A percentile compares a stretch with the other conserved stretches of the same genome.
These are phyloP conservation scores for Lepidurus apus DNA, from an alignment of 1,140 invertebrate genomes.

Conservation along the genomic window DNA sequence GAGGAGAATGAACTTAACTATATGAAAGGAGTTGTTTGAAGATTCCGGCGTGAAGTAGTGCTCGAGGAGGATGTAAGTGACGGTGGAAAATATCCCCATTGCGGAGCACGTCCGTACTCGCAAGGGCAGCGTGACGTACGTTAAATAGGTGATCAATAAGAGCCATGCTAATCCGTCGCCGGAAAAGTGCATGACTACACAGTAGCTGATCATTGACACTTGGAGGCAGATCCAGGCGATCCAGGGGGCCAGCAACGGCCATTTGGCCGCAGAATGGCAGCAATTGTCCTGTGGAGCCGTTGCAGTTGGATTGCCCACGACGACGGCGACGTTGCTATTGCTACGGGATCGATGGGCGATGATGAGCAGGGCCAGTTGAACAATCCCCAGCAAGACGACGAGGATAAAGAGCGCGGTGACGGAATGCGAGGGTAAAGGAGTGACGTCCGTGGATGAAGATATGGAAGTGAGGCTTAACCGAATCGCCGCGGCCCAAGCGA, in stretches of 20 bases:
- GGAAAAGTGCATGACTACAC: constrained; percentile 50
- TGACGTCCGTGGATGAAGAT: background rate
- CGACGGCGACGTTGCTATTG: background rate
- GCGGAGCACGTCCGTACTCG: constrained; percentile 58
- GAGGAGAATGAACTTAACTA: background rate
- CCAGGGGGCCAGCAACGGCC: constrained; percentile 53
- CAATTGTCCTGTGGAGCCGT: constrained; percentile 20
- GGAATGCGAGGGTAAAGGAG: background rate
- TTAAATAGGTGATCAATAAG: constrained; percentile 72
- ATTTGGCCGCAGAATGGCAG: constrained; percentile 41
- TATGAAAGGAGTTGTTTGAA: background rate
- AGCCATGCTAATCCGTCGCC: constrained; percentile 62
- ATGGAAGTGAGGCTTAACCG: background rate
- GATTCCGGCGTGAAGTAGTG: background rate
- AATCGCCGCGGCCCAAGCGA: constrained; percentile 33
- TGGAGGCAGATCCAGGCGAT: constrained; percentile 57
- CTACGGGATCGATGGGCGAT: background rate
- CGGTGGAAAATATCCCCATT: constrained; percentile 54
- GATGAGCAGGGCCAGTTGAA: constrained; percentile 30
- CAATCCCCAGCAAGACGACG: background rate
- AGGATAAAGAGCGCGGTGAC: background rate
- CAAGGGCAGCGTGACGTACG: constrained; percentile 74
- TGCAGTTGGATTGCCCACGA: background rate
- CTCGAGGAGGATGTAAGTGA: constrained; percentile 38
- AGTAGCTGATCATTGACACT: constrained; percentile 54